Evolutionary conservation across 2,113 vertebrate genomes (phyloP), one percentile per base, ranked within the genome.

Genomic region (Bos taurus): DNA sequence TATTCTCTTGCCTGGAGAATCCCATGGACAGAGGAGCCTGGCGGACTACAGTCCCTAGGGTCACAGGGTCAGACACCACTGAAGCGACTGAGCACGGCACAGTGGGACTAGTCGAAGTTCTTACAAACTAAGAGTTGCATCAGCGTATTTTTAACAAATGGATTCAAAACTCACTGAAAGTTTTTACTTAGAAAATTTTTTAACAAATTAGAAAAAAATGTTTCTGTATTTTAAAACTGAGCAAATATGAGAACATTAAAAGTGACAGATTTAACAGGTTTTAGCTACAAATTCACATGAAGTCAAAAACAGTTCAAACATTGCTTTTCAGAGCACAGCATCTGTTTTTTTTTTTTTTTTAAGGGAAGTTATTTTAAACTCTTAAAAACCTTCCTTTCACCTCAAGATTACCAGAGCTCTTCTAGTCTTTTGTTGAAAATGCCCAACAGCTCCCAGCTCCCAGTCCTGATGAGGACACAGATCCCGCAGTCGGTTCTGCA

Each of bases 151-250:
- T 81, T 56, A 93, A 86, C 36, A 81, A 82, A 67, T 4, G 33
- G 43, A 26, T 64, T 94, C 23, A 92, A 85, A 74, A 48, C 14
- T 94, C 74, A 81, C 25, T 36, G 21, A 56, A 60, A 36, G 8
- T 21, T 89, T 95, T 86, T 21, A 71, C 80, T 64, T 48, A 67
- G 33, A 82, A 96, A 50, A 48, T 2, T 33, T 46, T 54, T 9
- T 14, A 89, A 94, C 57, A 90, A 52, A 71, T 83, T 90, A 59
- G 14, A n/a, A 93, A 84, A 84, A 36, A 87, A 13, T 15, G 83
- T 77, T 77, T 30, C 48, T 59, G 0, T 14, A 9, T 84, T 43
- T 90, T 57, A n/a, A 77, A 86, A 93, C 90, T 30, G 7, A 92
- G 36, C 15, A 46, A 46, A 46, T 36, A 23, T 19, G 36, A 64